Evolutionary conservation across 2,888 invertebrate genomes (phyloP).

Genomic region (Limnephilus marmoratus): DNA sequence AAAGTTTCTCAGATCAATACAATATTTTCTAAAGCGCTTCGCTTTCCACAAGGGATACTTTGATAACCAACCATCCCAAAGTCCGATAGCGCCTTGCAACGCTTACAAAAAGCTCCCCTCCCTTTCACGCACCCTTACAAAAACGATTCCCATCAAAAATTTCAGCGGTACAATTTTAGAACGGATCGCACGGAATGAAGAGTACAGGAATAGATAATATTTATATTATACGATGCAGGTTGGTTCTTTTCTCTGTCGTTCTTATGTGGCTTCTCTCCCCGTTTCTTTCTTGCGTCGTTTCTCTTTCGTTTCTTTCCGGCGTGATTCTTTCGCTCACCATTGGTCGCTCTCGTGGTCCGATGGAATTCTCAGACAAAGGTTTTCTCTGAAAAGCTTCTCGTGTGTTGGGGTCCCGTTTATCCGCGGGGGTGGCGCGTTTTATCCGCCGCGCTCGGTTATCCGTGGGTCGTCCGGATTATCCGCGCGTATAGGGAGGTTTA

Average conservation of each 20-base stretch:
- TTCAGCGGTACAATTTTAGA: conserved; percentile 19
- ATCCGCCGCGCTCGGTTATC: conserved; percentile 4
- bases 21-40: conserved; percentile 63
- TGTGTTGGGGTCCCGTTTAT: neutral
- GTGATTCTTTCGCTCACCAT: conserved; percentile 65
- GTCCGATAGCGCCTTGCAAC: neutral
- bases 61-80: neutral
- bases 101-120: neutral
- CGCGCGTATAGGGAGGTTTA: neutral
- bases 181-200: conserved; percentile 13
- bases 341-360: conserved; percentile 63
- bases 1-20: conserved; percentile 64
- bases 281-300: conserved; percentile 52
- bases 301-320: conserved; percentile 56
- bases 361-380: conserved; percentile 58
- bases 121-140: neutral
- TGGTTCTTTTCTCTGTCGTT: neutral
- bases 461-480: conserved; percentile 12
- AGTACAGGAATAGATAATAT: conserved; percentile 35
- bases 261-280: conserved; percentile 32
- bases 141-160: neutral
- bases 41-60: neutral
- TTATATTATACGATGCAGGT: conserved; percentile 29
- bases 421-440: neutral
- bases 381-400: neutral